Conservation (phyloP, 30 jellyfish, hydroid and myxozoan genomes). For the Nemopilema nomurai region DNA sequence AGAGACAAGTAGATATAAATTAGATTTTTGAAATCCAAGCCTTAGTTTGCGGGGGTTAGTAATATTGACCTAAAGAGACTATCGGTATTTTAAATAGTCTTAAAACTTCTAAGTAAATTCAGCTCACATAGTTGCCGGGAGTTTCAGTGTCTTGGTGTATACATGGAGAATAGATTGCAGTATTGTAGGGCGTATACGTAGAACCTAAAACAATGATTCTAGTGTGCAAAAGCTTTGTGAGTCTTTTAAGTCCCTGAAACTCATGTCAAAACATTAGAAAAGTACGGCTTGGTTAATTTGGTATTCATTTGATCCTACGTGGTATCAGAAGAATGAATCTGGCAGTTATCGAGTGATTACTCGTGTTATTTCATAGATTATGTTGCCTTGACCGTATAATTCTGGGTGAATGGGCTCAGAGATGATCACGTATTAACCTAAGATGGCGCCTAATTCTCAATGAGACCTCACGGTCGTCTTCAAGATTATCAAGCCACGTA, state of each 20-base stretch:
- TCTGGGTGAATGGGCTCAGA: not conserved
- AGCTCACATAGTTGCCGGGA: not conserved
- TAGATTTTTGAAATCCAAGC: not conserved
- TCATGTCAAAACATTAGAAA: not conserved
- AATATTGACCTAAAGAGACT: not conserved
- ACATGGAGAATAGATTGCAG: not conserved
- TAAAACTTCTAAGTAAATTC: not conserved
- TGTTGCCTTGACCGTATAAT: not conserved
- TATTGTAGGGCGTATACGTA: not conserved
- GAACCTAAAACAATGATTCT: not conserved
- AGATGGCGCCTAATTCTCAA: not conserved
- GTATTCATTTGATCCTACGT: not conserved
- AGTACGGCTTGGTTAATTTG: not conserved
- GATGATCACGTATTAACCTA: not conserved
- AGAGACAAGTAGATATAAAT: not conserved
- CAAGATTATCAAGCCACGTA: not conserved
- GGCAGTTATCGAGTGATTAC: not conserved
- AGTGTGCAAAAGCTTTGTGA: not conserved
- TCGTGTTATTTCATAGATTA: not conserved
- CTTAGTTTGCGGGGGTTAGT: not conserved
- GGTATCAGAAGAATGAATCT: not conserved
- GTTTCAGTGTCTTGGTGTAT: not conserved
- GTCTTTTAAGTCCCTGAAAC: not conserved
- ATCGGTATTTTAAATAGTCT: not conserved
- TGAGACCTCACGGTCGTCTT: not conserved